Evolutionary conservation across 2,113 vertebrate species (phyloP).

Genomic region (Barbus barbus): DNA sequence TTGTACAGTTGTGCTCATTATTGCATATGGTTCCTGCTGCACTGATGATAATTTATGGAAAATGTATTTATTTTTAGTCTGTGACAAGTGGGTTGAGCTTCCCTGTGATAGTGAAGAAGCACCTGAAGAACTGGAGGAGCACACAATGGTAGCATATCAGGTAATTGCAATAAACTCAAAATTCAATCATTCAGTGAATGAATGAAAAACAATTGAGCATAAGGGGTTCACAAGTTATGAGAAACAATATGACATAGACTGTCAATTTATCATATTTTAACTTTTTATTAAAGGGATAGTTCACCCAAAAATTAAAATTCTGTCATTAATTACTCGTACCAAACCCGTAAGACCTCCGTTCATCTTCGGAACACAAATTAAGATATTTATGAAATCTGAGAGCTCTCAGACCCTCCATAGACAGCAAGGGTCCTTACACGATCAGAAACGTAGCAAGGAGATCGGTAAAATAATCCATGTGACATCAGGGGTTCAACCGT

Average conservation of each 20-base stretch:
- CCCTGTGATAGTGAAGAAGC: conserved; percentile 68
- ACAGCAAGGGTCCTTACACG: no score
- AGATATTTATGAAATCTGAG: no score
- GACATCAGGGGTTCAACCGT: no score
- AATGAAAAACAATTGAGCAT: neutral
- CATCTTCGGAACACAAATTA: no score
- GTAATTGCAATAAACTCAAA: conserved; percentile 62
- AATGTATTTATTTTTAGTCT: conserved; percentile 60
- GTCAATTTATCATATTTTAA: neutral
- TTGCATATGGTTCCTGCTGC: neutral
- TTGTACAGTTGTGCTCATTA: neutral
- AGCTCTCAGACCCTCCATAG: no score
- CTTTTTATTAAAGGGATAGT: no score
- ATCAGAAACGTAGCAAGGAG: no score
- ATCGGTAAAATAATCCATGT: no score
- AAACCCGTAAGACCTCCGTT: no score
- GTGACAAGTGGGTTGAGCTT: conserved; percentile 79
- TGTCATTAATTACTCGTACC: no score
- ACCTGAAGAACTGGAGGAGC: conserved; percentile 84
- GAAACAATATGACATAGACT: neutral
- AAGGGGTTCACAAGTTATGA: neutral
- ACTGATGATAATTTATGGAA: conserved; percentile 52
- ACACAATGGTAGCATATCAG: conserved; percentile 84
- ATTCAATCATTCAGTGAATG: no score
- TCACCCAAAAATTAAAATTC: no score